Evolutionary conservation across 2,888 invertebrate species (phyloP), one percentile per base, ranked within the genome.

Genomic region (Xylota sylvarum): DNA sequence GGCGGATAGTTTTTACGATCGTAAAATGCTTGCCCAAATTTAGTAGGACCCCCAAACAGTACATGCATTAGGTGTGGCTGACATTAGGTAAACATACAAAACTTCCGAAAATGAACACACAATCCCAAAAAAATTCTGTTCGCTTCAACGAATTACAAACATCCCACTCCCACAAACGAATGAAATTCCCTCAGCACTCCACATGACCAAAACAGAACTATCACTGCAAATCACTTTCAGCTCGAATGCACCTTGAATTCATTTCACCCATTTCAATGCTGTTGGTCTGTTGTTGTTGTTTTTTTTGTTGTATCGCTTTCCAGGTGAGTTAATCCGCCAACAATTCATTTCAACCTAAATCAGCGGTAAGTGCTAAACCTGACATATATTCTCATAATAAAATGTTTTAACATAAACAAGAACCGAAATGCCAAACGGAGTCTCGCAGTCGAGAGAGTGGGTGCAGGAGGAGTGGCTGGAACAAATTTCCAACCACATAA

Each of bases 281-380:
- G 58, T 52, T 23, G 3, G 23, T 3, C 48, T 77, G 56, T 55
- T 55, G 40, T 43, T 46, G 17, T 40, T 64, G 37, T 56, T 65
- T 23, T n/a, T 17, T 19, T 37, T 14, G 35, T 27, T 43, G 65
- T 74, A 40, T 65, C 58, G 67, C 82, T 86, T 86, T 86, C 86
- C 86, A 86, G 82, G 86, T 86, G 86, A 86, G 86, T 86, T 86
- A 86, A 82, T 82, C 82, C 86, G 77, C 86, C 86, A 82, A 73
- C 86, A 86, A 86, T 86, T 86, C 86, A 73, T 82, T 86, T 69
- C 73, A 81, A 78, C 81, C 86, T 86, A 86, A 82, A 86, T 86
- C 86, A 86, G 77, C 82, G 86, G 86, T 82, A 86, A 86, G 86
- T 86, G 86, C 86, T 86, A 86, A 86, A 78, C 86, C 86, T 86